Evolutionary conservation across 2,113 vertebrate species (phyloP), one percentile per base, ranked within the genome.

Genomic region (Cyphomyrus plagiostoma): DNA sequence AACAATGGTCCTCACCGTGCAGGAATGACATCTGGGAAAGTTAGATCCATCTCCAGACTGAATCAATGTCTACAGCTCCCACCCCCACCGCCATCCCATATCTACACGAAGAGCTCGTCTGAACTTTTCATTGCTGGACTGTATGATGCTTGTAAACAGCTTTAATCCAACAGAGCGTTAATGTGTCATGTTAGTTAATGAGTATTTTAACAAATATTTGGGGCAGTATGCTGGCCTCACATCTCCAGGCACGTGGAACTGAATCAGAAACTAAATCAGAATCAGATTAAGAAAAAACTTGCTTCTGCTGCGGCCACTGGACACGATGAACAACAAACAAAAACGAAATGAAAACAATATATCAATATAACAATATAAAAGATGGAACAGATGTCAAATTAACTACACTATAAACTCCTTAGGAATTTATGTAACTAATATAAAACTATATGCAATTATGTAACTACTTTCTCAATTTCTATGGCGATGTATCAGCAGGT

Each of bases 51-150:
- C 35, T 89, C 10, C 56, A 88, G 90, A 62, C 8, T 30, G 82
- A 89, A 91, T 91, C 0, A 35, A 89, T 82, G 82, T 89, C 70
- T 66, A 35, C 90, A 89, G 49, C 89, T 80, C 35, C 15, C 35
- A 35, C 35, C 35, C 35, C 35, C 35, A 1, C 35, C 35, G 35
- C 35, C 35, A 35, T 1, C 35, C 35, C 35, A 35, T 35, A 35
- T 35, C 30, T 17, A 80, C 35, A 2, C 6, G 13, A 80, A 42
- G 35, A 42, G 17, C 74, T 19, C 4, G 35, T 42, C 35, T 42
- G 74, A 80, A 19, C 2, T 13, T 26, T 7, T 15, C 15, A 77
- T 17, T 26, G 5, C 70, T 77, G 70, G 30, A 77, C 70, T 17
- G 35, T 80, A 7, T 42, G 35, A 80, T 80, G 39, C 15, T 19